phyloP scores from a whole-genome alignment of 2,113 vertebrate species.

The Ramphastos sulfuratus region DNA sequence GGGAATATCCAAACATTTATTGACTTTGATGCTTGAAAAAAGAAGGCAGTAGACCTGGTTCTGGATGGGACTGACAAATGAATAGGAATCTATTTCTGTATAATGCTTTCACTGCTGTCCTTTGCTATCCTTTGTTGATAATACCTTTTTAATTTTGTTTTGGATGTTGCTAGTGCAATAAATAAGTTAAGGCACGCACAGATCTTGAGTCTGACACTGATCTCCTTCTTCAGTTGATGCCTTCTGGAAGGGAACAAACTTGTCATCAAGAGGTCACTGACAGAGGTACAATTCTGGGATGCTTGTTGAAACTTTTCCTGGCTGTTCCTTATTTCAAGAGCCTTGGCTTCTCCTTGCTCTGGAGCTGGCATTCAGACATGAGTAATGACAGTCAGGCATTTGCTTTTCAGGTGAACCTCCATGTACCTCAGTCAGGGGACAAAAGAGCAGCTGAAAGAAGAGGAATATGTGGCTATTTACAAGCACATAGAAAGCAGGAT shows the following conservation, averaged over 20 bases:
- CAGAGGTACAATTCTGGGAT: neutral
- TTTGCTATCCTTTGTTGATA: neutral
- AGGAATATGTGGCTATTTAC: constrained; percentile 14
- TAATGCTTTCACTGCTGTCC: neutral
- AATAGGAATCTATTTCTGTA: neutral
- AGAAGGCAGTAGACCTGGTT: neutral
- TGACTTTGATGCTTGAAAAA: neutral
- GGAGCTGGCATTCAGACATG: constrained; percentile 21
- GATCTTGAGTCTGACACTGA: neutral
- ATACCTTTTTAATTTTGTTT: neutral
- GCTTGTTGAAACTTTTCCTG: neutral
- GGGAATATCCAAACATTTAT: neutral
- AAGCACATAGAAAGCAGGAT: constrained; percentile 27
- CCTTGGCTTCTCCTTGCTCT: constrained; percentile 21
- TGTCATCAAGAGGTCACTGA: neutral
- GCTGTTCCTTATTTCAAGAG: neutral
- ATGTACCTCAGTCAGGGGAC: constrained; percentile 24
- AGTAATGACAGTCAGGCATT: constrained; percentile 41
- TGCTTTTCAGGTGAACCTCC: constrained; percentile 53
- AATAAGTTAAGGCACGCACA: neutral
- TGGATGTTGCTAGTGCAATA: neutral
- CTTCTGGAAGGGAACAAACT: neutral
- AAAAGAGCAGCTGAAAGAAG: constrained; percentile 1
- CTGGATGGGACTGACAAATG: neutral
- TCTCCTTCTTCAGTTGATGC: neutral